These are phyloP conservation scores for Halesus radiatus DNA, from an alignment of 1,140 invertebrate genomes.

Conservation along the genomic window DNA sequence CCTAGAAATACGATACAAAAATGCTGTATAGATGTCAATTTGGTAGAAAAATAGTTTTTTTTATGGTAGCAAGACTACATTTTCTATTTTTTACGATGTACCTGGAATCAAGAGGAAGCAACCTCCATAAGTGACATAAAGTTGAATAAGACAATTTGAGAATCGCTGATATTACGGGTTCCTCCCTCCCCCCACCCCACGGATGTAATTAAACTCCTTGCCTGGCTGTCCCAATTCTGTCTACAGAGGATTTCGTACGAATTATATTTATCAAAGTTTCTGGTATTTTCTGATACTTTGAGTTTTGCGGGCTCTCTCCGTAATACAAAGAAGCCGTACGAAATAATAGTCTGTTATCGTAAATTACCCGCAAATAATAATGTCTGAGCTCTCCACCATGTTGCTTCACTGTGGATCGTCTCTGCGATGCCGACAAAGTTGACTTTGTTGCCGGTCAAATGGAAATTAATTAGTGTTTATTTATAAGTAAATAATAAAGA, in stretches of 20 bases:
- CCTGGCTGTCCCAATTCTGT: slow-evolving; percentile 12
- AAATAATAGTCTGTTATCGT: background rate
- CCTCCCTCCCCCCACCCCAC: background rate
- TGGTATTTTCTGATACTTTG: slow-evolving; percentile 26
- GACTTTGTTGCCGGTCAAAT: too few species aligned
- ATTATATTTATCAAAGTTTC: slow-evolving; percentile 42
- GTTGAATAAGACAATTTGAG: too few species aligned
- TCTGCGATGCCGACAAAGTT: too few species aligned
- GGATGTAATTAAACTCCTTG: slow-evolving; percentile 48
- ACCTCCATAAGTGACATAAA: too few species aligned
- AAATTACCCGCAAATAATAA: slow-evolving; percentile 4
- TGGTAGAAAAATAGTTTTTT: too few species aligned
- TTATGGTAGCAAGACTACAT: too few species aligned
- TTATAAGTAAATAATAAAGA: too few species aligned
- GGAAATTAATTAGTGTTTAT: too few species aligned
- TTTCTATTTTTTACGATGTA: too few species aligned
- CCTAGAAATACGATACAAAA: too few species aligned
- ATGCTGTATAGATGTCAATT: too few species aligned
- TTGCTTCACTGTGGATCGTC: too few species aligned
- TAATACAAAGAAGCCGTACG: slow-evolving; percentile 24
- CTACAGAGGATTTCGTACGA: slow-evolving; percentile 21
- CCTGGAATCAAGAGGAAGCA: background rate
- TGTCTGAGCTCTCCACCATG: background rate
- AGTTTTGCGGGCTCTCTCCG: background rate
- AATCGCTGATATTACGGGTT: background rate